Conservation (phyloP, 2,888 invertebrate genomes). For the Strigamia maritima region DNA sequence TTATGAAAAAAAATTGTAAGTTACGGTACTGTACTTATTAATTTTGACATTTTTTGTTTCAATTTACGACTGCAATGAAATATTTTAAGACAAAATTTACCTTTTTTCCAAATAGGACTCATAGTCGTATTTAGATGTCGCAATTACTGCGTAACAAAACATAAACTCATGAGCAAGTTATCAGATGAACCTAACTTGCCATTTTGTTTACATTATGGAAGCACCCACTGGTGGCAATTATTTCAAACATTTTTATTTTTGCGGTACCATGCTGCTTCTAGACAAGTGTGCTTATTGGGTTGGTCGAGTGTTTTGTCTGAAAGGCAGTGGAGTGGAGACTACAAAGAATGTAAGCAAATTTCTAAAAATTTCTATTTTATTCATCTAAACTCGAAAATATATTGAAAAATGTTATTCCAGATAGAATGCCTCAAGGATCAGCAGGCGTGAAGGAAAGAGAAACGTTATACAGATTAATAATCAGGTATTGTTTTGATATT, state of each 20-base stretch:
- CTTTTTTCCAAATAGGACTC: conserved; percentile 35
- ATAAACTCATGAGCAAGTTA: no score
- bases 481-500: conserved; percentile 64
- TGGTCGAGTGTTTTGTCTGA: background rate
- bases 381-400: background rate
- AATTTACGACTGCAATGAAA: no score
- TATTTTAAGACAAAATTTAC: background rate
- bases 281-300: no score
- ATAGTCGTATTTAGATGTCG: background rate
- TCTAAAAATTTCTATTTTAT: no score
- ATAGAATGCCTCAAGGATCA: conserved; percentile 41
- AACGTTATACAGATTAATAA: conserved; percentile 81
- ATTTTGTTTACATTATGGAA: no score
- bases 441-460: conserved; percentile 86
- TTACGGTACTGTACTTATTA: no score
- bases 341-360: background rate
- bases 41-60: no score
- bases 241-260: background rate
- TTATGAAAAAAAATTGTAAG: background rate
- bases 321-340: no score
- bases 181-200: background rate
- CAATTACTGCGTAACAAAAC: background rate
- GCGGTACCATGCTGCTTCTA: background rate
- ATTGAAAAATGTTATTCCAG: background rate
- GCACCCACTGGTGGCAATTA: background rate